Percentiles rank a stretch among this genome's conserved stretches.
phyloP scores from a whole-genome alignment of 2,888 invertebrate genomes.

The Gortyna flavago region DNA sequence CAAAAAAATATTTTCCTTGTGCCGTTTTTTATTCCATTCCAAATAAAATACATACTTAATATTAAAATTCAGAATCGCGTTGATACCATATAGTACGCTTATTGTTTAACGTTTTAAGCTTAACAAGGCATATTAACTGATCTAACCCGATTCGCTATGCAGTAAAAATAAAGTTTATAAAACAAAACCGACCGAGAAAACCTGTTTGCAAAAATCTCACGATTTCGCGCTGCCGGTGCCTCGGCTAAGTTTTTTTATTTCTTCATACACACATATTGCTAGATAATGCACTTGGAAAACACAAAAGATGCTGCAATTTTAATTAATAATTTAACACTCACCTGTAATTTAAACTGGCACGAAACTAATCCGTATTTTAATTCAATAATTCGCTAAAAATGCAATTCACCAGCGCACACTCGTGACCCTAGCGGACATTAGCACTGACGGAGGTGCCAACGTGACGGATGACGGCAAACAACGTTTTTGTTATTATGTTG shows the following conservation, averaged over 20 bases:
- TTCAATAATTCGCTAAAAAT: conserved; percentile 63
- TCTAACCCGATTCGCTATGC: conserved; percentile 70
- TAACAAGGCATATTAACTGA: conserved; percentile 58
- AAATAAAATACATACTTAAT: neutral
- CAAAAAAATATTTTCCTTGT: neutral
- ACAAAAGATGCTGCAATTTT: conserved; percentile 69
- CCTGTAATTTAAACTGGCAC: conserved; percentile 62
- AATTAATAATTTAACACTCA: conserved; percentile 69
- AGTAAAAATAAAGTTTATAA: conserved; percentile 74
- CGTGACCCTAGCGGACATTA: conserved; percentile 88
- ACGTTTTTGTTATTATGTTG: conserved; percentile 58
- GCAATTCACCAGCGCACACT: conserved; percentile 76
- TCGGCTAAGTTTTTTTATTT: conserved; percentile 71
- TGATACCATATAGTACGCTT: neutral
- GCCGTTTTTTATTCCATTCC: neutral
- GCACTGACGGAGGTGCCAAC: conserved; percentile 83
- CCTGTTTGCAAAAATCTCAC: conserved; percentile 84
- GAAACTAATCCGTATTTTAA: conserved; percentile 63
- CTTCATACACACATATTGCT: conserved; percentile 57
- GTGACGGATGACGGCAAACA: conserved; percentile 56
- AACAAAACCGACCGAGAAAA: conserved; percentile 77
- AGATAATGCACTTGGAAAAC: conserved; percentile 38
- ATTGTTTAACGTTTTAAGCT: conserved; percentile 33
- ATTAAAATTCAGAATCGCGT: conserved; percentile 15
- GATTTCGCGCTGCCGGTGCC: conserved; percentile 79